Evolutionary conservation across 2,113 vertebrate genomes (phyloP).

Genomic region (Seriola quinqueradiata): DNA sequence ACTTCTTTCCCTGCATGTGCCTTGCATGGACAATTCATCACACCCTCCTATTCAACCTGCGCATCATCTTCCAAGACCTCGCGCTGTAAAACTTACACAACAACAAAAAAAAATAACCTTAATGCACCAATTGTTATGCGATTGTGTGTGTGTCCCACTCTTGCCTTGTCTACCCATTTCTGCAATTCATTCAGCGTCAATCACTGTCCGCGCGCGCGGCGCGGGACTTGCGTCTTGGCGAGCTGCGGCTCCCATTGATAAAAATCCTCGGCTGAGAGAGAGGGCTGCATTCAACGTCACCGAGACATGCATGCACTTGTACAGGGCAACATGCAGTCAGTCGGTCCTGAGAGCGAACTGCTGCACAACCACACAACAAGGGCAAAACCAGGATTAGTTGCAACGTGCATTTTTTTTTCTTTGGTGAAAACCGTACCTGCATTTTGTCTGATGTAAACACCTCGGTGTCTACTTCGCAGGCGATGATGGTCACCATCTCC

Average conservation of each 20-base stretch:
- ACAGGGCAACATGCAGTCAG: conserved; percentile 54
- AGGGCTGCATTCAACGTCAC: conserved; percentile 73
- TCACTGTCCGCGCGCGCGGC: conserved; percentile 29
- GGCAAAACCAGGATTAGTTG: background rate
- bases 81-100: background rate
- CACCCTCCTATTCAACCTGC: conserved; percentile 44
- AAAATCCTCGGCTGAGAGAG: conserved; percentile 62
- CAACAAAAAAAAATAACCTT: too few relatives aligned
- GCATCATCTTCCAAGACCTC: conserved; percentile 9
- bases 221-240: conserved; percentile 61
- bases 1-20: conserved; percentile 46
- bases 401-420: conserved; percentile 27
- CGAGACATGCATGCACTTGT: conserved; percentile 53
- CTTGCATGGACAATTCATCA: conserved; percentile 57
- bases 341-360: conserved; percentile 25
- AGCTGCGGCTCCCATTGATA: conserved; percentile 84
- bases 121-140: too few relatives aligned
- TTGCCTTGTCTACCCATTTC: conserved; percentile 23
- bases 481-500: conserved; percentile 89
- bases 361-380: conserved; percentile 41
- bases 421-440: conserved; percentile 80
- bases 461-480: conserved; percentile 86
- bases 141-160: background rate
- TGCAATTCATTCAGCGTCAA: conserved; percentile 55
- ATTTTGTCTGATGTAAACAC: conserved; percentile 88